Base-by-base conservation (phyloP, 1,140 invertebrate genomes). In the Luehdorfia chinensis region DNA sequence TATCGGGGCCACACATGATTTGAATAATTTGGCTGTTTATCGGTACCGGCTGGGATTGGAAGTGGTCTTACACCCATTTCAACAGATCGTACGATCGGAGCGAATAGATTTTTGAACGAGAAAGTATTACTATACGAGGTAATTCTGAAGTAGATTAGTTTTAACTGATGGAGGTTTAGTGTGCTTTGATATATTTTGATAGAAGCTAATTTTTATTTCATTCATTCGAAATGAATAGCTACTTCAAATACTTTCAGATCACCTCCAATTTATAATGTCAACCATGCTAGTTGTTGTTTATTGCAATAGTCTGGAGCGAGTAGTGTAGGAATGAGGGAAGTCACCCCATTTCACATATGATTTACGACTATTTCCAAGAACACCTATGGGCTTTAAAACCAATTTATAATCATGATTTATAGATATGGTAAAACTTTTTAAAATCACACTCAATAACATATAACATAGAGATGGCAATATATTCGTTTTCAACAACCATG, bases 21-120 rank as follows among this genome's bases (percentile, higher is more conserved):
- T 66, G 55, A 69, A 68, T 65, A 68, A 62, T 62, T 62, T 56
- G 45, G 47, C 60, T 53, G 58, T 67, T 62, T 63, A 59, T 62
- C 45, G 49, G 57, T 55, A 33, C 45, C 31, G 55, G 59, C 51
- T 62, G 72, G 58, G 66, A 74, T 67, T 69, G 63, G 59, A 64
- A 62, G 62, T 64, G 41, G 41, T 25, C 7, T 21, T 25, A 41
- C 21, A 13, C 21, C 37, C 18, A 41, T 41, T 37, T 41, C 12
- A n/a, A 41, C 13, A 8, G 21, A 41, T 14, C 5, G 25, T 28
- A 8, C 12, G 37, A 4, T 41, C 3, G 3, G 1, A 27, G 27
- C 21, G 11, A 39, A 39, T 28, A 9, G 18, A 5, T 21, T 13
- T 8, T 23, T 7, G 12, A 37, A 37, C 9, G n/a, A 21, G 9